Conservation (phyloP, 2,113 vertebrate genomes). For the Alectura lathami region DNA sequence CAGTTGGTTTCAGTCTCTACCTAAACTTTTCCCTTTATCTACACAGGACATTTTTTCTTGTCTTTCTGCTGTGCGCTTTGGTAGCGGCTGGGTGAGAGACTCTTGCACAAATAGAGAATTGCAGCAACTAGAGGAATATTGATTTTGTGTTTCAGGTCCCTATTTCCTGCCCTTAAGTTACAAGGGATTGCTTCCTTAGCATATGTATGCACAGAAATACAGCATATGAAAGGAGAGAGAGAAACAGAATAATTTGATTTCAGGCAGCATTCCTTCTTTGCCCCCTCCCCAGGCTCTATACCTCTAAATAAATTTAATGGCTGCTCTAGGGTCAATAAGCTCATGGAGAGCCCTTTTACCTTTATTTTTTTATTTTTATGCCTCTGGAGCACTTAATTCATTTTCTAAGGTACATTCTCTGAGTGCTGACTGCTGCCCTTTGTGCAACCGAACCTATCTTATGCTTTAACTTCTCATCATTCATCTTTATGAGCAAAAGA, state of each 20-base stretch:
- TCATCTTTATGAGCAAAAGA: not conserved
- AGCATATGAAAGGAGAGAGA: not conserved
- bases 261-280: slow-evolving; percentile 1
- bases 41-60: slow-evolving; percentile 66
- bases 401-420: slow-evolving; percentile 22
- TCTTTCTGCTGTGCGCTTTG: slow-evolving; percentile 26
- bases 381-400: slow-evolving; percentile 12
- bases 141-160: slow-evolving; percentile 61
- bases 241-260: not conserved
- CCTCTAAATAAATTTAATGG: not conserved
- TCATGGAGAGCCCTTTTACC: not conserved
- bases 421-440: slow-evolving; percentile 32
- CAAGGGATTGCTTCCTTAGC: slow-evolving; percentile 26
- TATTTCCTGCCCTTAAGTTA: slow-evolving; percentile 37
- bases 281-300: not conserved
- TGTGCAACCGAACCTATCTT: slow-evolving; percentile 3
- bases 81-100: slow-evolving; percentile 38
- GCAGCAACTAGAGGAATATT: slow-evolving; percentile 21
- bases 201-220: not conserved
- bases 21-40: slow-evolving; percentile 65
- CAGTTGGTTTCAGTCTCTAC: slow-evolving; percentile 57
- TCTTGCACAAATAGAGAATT: slow-evolving; percentile 15
- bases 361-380: not conserved
- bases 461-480: not conserved
- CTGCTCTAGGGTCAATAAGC: not conserved